A percentile compares a stretch with the other conserved stretches of the same genome.
Evolutionary conservation across 1,140 invertebrate species (phyloP).

Genomic region (Conus betulinus): DNA sequence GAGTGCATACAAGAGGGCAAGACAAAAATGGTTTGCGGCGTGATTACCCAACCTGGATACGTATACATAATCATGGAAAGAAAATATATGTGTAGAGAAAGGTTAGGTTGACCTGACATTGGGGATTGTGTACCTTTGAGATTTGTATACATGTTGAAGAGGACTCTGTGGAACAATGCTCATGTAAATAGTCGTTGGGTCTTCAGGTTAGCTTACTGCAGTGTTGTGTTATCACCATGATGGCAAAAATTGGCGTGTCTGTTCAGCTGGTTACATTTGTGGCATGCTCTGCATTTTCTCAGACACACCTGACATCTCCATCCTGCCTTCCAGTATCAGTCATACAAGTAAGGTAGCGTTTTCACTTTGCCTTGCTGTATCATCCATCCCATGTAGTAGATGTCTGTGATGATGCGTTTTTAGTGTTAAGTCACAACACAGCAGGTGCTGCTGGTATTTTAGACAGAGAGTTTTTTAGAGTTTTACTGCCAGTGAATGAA

Average conservation of each 20-base stretch:
- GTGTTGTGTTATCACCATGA: not conserved
- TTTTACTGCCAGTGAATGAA: slow-evolving; percentile 11
- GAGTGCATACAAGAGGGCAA: too few species aligned
- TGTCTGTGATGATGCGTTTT: not conserved
- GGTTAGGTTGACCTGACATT: too few species aligned
- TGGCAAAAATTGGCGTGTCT: not conserved
- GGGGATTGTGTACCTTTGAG: too few species aligned
- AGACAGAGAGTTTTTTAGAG: not conserved
- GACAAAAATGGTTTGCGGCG: too few species aligned
- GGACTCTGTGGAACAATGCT: not conserved
- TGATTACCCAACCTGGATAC: too few species aligned
- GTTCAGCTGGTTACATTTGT: not conserved
- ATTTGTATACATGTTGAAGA: too few species aligned
- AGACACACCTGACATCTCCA: not conserved
- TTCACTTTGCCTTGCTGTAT: not conserved
- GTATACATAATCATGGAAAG: too few species aligned
- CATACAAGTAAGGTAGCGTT: not conserved
- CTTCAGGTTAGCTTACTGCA: not conserved
- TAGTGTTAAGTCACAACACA: slow-evolving; percentile 3
- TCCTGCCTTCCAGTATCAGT: not conserved
- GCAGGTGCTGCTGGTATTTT: not conserved
- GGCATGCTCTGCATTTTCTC: not conserved
- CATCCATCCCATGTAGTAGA: not conserved
- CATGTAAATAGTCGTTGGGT: not conserved
- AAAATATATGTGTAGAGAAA: too few species aligned